phyloP scores from a whole-genome alignment of 2,113 vertebrate species.

The Pangasianodon gigas region DNA sequence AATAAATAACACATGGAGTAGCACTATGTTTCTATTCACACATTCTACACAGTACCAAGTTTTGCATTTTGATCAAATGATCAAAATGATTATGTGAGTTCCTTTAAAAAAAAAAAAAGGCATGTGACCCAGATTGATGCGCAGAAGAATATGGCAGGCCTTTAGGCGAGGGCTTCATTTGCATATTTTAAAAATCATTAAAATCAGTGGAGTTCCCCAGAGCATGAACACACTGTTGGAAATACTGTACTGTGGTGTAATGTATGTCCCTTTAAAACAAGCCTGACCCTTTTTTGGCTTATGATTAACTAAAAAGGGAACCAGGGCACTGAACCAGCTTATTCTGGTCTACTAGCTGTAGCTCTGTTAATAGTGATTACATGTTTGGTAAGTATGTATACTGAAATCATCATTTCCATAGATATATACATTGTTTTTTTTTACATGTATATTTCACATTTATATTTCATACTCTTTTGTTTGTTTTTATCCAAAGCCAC shows the following conservation, averaged over 20 bases:
- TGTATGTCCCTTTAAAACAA: constrained; percentile 11
- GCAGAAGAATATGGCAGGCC: constrained; percentile 1
- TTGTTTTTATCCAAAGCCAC: background rate
- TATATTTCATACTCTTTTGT: background rate
- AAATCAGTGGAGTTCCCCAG: constrained; percentile 21
- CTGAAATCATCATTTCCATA: background rate
- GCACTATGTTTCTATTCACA: background rate
- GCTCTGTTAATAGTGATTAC: background rate
- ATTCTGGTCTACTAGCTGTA: background rate
- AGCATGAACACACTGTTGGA: constrained; percentile 36
- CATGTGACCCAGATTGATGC: constrained; percentile 34
- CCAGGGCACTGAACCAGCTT: background rate
- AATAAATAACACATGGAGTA: background rate
- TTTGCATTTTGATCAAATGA: background rate
- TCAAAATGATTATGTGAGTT: background rate
- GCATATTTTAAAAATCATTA: constrained; percentile 26
- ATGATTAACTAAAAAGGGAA: background rate
- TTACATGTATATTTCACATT: background rate
- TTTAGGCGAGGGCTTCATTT: constrained; percentile 16
- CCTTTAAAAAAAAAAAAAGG: background rate
- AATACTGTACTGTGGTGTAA: constrained; percentile 20
- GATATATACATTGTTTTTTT: background rate
- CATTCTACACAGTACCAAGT: background rate
- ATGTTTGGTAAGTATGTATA: constrained; percentile 2
- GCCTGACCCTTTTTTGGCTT: background rate